These are phyloP conservation scores for Podargus strigoides DNA, from an alignment of 2,797 vertebrate genomes.

Conservation along the genomic window DNA sequence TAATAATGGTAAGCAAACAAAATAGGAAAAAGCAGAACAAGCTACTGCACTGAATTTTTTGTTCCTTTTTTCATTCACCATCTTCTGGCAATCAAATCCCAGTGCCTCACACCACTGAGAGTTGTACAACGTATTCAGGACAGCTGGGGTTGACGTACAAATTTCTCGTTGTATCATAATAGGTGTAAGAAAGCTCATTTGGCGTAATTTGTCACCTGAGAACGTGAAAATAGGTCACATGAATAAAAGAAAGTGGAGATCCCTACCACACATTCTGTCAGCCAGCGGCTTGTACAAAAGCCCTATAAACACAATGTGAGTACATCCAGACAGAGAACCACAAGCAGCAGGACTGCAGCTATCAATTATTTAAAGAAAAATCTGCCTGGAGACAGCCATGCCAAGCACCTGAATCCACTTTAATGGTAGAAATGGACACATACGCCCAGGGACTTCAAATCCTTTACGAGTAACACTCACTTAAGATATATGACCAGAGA, in stretches of 20 bases:
- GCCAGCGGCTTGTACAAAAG: background rate
- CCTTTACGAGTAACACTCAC: slow-evolving; percentile 76
- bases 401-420: slow-evolving; percentile 83
- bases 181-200: slow-evolving; percentile 61
- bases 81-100: background rate
- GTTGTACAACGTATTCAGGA: background rate
- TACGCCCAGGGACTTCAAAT: slow-evolving; percentile 70
- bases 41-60: no score
- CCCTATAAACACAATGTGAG: slow-evolving; percentile 43
- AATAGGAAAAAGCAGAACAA: background rate
- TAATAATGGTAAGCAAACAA: background rate
- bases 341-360: slow-evolving; percentile 59
- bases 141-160: slow-evolving; percentile 33
- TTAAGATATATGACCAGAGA: slow-evolving; percentile 76
- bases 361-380: slow-evolving; percentile 76
- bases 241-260: slow-evolving; percentile 52
- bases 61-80: background rate
- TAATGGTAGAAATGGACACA: slow-evolving; percentile 79
- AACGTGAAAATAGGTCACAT: slow-evolving; percentile 61
- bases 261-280: background rate
- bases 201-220: slow-evolving; percentile 59
- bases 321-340: slow-evolving; percentile 58
- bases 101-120: background rate
- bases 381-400: slow-evolving; percentile 67
- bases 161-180: slow-evolving; percentile 35